These are phyloP conservation scores for Pseudochirops corinnae DNA, from an alignment of 2,797 vertebrate genomes.

Conservation along the genomic window DNA sequence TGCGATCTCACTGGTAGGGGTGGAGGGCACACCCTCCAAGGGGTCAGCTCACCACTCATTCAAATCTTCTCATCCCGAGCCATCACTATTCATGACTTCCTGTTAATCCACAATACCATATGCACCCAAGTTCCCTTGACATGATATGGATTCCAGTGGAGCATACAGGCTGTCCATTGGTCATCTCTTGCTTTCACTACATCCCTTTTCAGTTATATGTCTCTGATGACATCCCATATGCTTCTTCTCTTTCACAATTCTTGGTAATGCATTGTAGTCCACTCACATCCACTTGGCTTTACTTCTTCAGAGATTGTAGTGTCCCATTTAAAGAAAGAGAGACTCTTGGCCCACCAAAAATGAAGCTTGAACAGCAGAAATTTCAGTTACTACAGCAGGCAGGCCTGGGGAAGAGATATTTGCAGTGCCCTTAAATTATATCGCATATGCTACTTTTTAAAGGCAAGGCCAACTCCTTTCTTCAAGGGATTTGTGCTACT, in stretches of 20 bases:
- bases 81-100: background rate
- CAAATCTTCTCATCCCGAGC: background rate
- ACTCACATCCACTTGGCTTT: background rate
- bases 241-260: background rate
- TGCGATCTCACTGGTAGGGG: background rate
- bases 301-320: background rate
- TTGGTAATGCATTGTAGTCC: background rate
- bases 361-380: background rate
- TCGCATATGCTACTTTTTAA: background rate
- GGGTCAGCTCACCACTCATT: background rate
- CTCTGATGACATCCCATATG: background rate
- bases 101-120: background rate
- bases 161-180: background rate
- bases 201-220: background rate
- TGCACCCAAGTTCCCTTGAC: background rate
- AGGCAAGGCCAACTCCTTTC: background rate
- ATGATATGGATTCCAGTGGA: background rate
- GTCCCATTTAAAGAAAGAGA: background rate
- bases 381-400: background rate
- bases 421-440: background rate
- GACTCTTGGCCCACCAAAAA: background rate
- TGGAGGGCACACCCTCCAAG: background rate
- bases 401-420: background rate
- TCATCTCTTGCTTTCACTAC: background rate
- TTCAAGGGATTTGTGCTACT: background rate